Base-by-base conservation (phyloP, 2,113 vertebrate genomes). In the Paraplagusia blochii region DNA sequence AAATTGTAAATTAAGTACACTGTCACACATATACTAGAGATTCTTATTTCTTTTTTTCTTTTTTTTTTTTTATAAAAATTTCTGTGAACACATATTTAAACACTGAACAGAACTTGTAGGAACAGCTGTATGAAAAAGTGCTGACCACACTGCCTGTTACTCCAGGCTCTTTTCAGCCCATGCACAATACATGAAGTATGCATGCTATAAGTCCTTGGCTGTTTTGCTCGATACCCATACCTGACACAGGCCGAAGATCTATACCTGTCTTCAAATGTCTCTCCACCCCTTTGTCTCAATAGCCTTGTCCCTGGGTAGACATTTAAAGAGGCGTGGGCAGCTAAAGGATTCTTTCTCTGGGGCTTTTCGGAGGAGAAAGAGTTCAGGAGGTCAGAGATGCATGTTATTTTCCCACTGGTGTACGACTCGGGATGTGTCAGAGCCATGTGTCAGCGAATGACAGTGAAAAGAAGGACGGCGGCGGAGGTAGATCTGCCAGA, bases 321-420 rank as follows among this genome's bases (percentile, higher is more conserved):
- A 81, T 88, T 83, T 88, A 83, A 80, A 87, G 80, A 86, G 77
- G 63, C 50, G 70, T 77, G 84, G 83, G 77, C 80, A 68, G 74
- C 84, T 80, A 85, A 85, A 86, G 77, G 70, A 62, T 79, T 70
- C 74, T 76, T 82, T 77, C 85, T 85, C 77, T 36, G 11, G 84
- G 83, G 79, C 69, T 79, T 87, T 87, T 72, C 57, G 55, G 66
- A 85, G 81, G 79, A 80, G 69, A 77, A 78, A 63, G 74, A 72
- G 85, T 86, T 87, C 79, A 85, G 75, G 84, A 85, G 87, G 87
- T 90, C 88, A 90, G 77, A 72, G 66, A 81, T 88, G 55, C 79
- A 77, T 80, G 76, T 78, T 88, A 69, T 88, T 86, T 80, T 87
- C 82, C 80, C 78, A 80, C 81, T 53, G 74, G 68, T 76, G 66